These are phyloP conservation scores for Drosophila subquinaria DNA, from an alignment of 2,888 invertebrate species.

Conservation along the genomic window DNA sequence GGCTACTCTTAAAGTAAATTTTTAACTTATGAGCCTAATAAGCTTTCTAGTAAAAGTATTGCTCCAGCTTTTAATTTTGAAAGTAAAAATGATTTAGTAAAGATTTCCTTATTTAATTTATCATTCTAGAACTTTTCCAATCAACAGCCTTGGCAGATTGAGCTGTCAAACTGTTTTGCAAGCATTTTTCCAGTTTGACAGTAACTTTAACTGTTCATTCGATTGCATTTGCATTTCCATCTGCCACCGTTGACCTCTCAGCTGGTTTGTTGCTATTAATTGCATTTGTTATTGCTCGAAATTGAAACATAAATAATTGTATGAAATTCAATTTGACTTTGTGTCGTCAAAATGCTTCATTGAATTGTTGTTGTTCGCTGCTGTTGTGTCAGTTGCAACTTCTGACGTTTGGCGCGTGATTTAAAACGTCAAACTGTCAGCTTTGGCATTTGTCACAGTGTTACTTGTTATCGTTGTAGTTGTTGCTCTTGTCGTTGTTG, in stretches of 20 bases:
- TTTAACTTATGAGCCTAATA: too few species aligned
- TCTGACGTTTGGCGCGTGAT: constrained; percentile 71
- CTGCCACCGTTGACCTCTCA: constrained; percentile 55
- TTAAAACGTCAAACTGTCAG: constrained; percentile 75
- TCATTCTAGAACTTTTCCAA: neutral
- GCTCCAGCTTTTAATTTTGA: too few species aligned
- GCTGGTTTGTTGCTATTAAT: constrained; percentile 43
- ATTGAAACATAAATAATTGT: constrained; percentile 55
- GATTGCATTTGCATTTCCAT: constrained; percentile 41
- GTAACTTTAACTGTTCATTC: constrained; percentile 11
- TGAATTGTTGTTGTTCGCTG: constrained; percentile 53
- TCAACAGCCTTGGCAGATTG: neutral
- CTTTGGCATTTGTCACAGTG: constrained; percentile 61
- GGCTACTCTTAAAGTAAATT: too few species aligned
- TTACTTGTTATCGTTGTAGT: constrained; percentile 26
- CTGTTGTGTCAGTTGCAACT: constrained; percentile 35
- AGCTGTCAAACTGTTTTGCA: constrained; percentile 11
- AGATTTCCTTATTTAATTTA: neutral
- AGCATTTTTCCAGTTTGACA: constrained; percentile 19
- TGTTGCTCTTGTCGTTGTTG: constrained; percentile 21
- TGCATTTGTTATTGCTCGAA: constrained; percentile 48
- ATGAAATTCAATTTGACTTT: constrained; percentile 49
- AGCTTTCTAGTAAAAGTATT: too few species aligned
- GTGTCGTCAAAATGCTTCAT: constrained; percentile 38
- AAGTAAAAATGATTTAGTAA: too few species aligned